Percentiles rank a stretch among this genome's conserved stretches.
Conservation (phyloP, 2,797 vertebrate genomes). For the Trachurus trachurus region DNA sequence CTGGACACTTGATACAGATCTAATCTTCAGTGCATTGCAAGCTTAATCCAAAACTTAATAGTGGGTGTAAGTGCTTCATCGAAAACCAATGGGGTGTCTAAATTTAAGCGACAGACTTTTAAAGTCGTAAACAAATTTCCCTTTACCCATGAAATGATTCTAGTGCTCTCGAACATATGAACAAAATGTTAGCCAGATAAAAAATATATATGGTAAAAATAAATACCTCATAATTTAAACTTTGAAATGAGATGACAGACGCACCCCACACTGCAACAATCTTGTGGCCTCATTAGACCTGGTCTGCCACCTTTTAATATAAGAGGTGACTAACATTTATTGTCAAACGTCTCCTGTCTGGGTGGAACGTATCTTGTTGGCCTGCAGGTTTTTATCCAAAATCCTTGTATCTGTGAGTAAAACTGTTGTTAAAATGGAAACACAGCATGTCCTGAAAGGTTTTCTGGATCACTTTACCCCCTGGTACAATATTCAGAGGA, state of each 20-base stretch:
- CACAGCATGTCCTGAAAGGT: slow-evolving; percentile 6
- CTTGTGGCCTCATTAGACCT: slow-evolving; percentile 27
- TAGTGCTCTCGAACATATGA: slow-evolving; percentile 24
- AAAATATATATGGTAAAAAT: slow-evolving; percentile 38
- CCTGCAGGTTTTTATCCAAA: slow-evolving; percentile 4
- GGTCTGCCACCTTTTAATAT: slow-evolving; percentile 76
- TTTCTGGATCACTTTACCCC: slow-evolving; percentile 1
- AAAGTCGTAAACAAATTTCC: slow-evolving; percentile 25
- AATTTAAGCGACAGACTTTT: slow-evolving; percentile 15
- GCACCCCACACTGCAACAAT: slow-evolving; percentile 27
- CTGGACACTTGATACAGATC: slow-evolving; percentile 70
- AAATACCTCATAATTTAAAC: slow-evolving; percentile 60
- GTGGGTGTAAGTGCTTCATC: slow-evolving; percentile 64
- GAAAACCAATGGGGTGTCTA: background rate
- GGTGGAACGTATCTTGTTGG: slow-evolving; percentile 36
- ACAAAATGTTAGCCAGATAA: slow-evolving; percentile 33
- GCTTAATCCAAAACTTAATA: slow-evolving; percentile 83
- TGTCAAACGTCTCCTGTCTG: slow-evolving; percentile 26
- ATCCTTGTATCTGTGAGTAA: slow-evolving; percentile 15
- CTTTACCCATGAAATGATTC: slow-evolving; percentile 30
- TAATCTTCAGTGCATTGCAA: slow-evolving; percentile 87
- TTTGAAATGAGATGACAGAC: slow-evolving; percentile 50
- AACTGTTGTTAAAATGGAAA: slow-evolving; percentile 14
- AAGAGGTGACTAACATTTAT: slow-evolving; percentile 66
- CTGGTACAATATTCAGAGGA: slow-evolving; percentile 10